Evolutionary conservation across 2,113 vertebrate species (phyloP).

Genomic region (Paradoxurus hermaphroditus): DNA sequence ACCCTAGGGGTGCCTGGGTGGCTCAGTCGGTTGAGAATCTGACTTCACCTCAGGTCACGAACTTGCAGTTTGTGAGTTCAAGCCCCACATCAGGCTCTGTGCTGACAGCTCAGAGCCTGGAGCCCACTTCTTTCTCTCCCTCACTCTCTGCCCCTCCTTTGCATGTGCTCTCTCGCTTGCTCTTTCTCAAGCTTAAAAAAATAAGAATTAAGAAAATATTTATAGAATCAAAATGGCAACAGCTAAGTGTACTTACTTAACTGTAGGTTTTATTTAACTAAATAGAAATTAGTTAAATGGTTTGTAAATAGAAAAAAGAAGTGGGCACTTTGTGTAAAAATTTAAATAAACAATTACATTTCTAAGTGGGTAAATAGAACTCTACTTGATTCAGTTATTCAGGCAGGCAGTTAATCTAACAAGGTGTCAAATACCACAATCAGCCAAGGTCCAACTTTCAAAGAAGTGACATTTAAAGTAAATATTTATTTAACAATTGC

Average conservation of each 20-base stretch:
- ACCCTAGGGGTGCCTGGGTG: not conserved
- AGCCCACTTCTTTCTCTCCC: too few species aligned
- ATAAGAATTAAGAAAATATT: not conserved
- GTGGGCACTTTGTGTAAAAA: not conserved
- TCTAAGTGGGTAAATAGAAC: not conserved
- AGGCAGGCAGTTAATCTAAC: not conserved
- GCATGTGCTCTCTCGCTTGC: too few species aligned
- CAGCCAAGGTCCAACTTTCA: not conserved
- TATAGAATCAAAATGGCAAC: not conserved
- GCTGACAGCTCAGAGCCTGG: too few species aligned
- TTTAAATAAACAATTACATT: not conserved
- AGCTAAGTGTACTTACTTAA: not conserved
- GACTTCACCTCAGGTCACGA: too few species aligned
- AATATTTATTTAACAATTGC: slow-evolving; percentile 11
- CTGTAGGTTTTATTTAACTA: not conserved
- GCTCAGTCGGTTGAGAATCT: too few species aligned
- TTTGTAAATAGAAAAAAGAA: slow-evolving; percentile 33
- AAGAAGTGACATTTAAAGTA: slow-evolving; percentile 33
- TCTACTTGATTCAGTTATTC: not conserved
- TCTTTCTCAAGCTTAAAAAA: too few species aligned
- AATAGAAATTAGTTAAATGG: too few species aligned
- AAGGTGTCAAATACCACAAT: not conserved
- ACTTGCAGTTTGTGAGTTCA: too few species aligned
- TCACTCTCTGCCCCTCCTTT: too few species aligned
- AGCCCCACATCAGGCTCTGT: too few species aligned